Evolutionary conservation across 2,113 vertebrate species (phyloP).

Genomic region (Neodon shergylaensis): DNA sequence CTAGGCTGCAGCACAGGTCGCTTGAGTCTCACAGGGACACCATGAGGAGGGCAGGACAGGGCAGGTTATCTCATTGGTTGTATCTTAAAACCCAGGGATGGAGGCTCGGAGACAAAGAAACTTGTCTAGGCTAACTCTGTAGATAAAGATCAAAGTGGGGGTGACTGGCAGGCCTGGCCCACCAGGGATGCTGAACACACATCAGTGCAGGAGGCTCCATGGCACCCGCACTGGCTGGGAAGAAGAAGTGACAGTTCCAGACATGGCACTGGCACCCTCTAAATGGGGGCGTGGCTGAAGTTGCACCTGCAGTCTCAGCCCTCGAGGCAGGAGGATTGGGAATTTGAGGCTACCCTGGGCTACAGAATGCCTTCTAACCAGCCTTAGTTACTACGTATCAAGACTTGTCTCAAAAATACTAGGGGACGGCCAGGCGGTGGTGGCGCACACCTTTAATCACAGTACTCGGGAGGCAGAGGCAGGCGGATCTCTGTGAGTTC

Average conservation of each 20-base stretch:
- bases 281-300: fast-evolving
- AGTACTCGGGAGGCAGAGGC: not conserved
- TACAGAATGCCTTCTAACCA: not conserved
- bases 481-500: not conserved
- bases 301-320: not conserved
- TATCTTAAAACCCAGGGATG: not conserved
- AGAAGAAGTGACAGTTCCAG: not conserved
- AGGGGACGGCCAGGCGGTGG: no score
- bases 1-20: not conserved
- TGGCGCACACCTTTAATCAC: not conserved
- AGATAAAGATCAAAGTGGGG: not conserved
- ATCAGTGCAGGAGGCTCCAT: not conserved
- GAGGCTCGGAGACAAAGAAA: not conserved
- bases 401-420: not conserved
- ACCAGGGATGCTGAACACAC: fast-evolving
- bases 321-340: not conserved
- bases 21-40: not conserved
- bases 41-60: not conserved
- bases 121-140: not conserved
- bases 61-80: not conserved
- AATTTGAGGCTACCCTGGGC: not conserved
- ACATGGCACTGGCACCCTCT: not conserved
- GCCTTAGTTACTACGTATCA: not conserved
- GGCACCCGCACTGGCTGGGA: not conserved
- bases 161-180: not conserved